phyloP scores from a whole-genome alignment of 2,797 vertebrate species.

The Falco novaeseelandiae region DNA sequence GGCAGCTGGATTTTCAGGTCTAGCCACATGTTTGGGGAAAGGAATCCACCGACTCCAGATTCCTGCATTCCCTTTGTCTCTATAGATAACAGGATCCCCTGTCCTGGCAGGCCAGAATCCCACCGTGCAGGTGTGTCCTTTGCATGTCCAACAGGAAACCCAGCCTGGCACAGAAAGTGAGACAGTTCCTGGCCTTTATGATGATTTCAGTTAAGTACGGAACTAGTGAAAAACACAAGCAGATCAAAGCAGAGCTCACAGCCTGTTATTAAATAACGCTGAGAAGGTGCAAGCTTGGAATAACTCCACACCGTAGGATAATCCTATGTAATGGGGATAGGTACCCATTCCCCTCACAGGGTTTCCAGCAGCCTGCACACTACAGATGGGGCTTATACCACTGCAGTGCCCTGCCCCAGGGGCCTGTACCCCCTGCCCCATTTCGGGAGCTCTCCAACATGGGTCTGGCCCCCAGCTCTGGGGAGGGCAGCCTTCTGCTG shows the following conservation, averaged over 20 bases:
- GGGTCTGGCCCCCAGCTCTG: background rate
- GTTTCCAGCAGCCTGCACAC: background rate
- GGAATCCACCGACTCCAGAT: conserved; percentile 24
- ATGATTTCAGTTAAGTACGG: background rate
- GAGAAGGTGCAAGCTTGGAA: background rate
- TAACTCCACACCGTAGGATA: background rate
- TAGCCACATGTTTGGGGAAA: conserved; percentile 22
- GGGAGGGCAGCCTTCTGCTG: background rate
- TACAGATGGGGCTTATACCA: accelerated
- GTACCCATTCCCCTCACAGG: background rate
- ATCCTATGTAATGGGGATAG: background rate
- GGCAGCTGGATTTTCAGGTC: conserved; percentile 53
- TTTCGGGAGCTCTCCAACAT: background rate
- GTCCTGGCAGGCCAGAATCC: background rate
- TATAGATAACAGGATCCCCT: background rate
- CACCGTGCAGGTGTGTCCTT: background rate
- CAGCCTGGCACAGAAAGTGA: conserved; percentile 32
- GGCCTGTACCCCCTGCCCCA: background rate
- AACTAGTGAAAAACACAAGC: conserved; percentile 23
- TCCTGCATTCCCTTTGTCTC: background rate
- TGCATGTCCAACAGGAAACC: background rate
- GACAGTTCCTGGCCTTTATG: background rate
- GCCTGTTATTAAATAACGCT: conserved; percentile 29
- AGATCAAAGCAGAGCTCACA: conserved; percentile 3
- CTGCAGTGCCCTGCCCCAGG: accelerated